phyloP scores from a whole-genome alignment of 1,140 invertebrate species.

The Polypedilum pembai region DNA sequence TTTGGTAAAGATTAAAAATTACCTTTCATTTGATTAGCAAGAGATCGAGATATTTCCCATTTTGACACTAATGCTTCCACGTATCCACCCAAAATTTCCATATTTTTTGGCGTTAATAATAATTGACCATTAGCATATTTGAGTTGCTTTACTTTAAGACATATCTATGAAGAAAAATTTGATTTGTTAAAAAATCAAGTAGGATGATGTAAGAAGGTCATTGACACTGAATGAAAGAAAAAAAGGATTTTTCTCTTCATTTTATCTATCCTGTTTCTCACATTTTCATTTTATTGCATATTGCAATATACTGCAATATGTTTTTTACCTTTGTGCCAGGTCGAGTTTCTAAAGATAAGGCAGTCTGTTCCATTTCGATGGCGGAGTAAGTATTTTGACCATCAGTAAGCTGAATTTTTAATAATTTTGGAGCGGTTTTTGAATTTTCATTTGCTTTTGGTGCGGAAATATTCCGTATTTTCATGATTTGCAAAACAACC shows the following conservation, averaged over 20 bases:
- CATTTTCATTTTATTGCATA: too few relatives aligned
- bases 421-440: constrained; percentile 65
- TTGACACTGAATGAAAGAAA: background rate
- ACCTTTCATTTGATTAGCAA: constrained; percentile 63
- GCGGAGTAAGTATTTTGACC: constrained; percentile 70
- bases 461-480: constrained; percentile 76
- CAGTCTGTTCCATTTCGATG: constrained; percentile 58
- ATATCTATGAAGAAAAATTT: constrained; percentile 31
- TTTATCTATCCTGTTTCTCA: background rate
- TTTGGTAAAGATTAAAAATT: too few relatives aligned
- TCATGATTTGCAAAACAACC: constrained; percentile 78
- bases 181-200: background rate
- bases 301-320: too few relatives aligned
- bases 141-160: constrained; percentile 47
- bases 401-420: constrained; percentile 77
- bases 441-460: constrained; percentile 88
- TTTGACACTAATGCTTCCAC: constrained; percentile 78
- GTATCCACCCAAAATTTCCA: constrained; percentile 68
- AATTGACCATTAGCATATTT: constrained; percentile 61
- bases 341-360: constrained; percentile 62
- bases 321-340: constrained; percentile 66
- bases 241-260: constrained; percentile 31
- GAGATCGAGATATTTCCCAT: constrained; percentile 77
- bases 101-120: constrained; percentile 56
- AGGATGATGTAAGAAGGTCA: constrained; percentile 10